Evolutionary conservation across 2,888 invertebrate species (phyloP), one percentile per base, ranked within the genome.

Genomic region (Aleiodes testaceus): DNA sequence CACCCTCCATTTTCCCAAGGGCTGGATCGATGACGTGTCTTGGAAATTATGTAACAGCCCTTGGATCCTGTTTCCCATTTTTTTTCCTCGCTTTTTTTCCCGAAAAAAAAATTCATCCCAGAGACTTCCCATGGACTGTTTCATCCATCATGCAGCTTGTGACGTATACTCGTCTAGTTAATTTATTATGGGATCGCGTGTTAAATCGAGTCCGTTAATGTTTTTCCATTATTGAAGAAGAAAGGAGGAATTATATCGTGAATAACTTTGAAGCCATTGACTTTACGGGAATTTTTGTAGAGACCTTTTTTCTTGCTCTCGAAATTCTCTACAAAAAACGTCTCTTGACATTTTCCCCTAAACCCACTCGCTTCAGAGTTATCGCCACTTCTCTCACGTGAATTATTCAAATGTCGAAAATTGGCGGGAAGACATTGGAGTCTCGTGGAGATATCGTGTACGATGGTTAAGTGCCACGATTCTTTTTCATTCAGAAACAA

Each of bases 1-100:
- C 44, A n/a, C 36, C 70, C 52, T 66, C 44, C 52, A 26, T 26
- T n/a, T 59, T 50, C 53, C 52, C 63, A 59, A 66, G 70, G 73
- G 55, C 50, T 69, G 63, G 69, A 63, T 52, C 69, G 69, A 63
- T 69, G 69, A 69, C 63, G 50, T 50, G 49, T 50, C 52, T 63
- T 30, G n/a, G 52, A 69, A 69, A 69, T 69, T 69, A 69, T 61
- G 52, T 61, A 69, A 53, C 53, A 53, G 61, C 69, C 69, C 63
- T 50, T 69, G 30, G 26, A 9, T 36, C 36, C 59, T 30, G 53
- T 53, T 53, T 59, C 36, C n/a, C 16, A 26, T n/a, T 26, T 53
- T 53, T 36, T 36, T 36, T 36, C 9, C 36, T 36, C 36, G 9
- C 9, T 36, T 36, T 36, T 26, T 26, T 52, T 52, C 30, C 11